These are phyloP conservation scores for Coptodon bakossiorum DNA, from an alignment of 2,113 vertebrate genomes.

Conservation along the genomic window DNA sequence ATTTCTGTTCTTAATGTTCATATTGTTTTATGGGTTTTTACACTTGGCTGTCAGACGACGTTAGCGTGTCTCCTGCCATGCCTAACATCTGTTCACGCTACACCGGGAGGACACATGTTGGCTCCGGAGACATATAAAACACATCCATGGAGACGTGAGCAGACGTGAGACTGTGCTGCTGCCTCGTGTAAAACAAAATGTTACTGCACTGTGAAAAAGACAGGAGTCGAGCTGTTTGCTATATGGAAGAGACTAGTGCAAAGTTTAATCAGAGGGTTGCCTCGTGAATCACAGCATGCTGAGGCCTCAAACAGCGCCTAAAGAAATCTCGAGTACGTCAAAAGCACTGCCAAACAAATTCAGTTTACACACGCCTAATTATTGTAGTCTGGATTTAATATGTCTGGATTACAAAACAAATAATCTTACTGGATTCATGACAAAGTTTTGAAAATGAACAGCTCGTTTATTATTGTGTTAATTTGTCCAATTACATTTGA, in stretches of 20 bases:
- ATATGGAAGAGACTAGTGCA: neutral
- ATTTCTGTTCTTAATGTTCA: conserved; percentile 12
- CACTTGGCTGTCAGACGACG: conserved; percentile 38
- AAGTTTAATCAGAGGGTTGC: rapidly evolving
- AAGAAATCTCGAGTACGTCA: neutral
- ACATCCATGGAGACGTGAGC: neutral
- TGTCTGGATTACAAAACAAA: neutral
- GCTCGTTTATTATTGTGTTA: neutral
- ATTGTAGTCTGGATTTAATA: neutral
- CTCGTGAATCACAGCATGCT: neutral
- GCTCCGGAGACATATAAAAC: neutral
- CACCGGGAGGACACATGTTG: neutral
- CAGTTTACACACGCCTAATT: neutral
- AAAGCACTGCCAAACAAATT: neutral
- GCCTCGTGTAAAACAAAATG: neutral
- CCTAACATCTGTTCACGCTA: conserved; percentile 18
- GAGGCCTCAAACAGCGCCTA: neutral
- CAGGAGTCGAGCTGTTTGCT: neutral
- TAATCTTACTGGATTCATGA: neutral
- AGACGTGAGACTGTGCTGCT: neutral
- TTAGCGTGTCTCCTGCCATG: neutral
- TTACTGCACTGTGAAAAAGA: neutral
- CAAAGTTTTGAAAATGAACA: neutral
- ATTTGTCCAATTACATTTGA: neutral
- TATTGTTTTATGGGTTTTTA: conserved; percentile 39